Percentiles rank a stretch among this genome's conserved stretches.
Evolutionary conservation across 2,797 vertebrate species (phyloP).

Genomic region (Martes flavigula): DNA sequence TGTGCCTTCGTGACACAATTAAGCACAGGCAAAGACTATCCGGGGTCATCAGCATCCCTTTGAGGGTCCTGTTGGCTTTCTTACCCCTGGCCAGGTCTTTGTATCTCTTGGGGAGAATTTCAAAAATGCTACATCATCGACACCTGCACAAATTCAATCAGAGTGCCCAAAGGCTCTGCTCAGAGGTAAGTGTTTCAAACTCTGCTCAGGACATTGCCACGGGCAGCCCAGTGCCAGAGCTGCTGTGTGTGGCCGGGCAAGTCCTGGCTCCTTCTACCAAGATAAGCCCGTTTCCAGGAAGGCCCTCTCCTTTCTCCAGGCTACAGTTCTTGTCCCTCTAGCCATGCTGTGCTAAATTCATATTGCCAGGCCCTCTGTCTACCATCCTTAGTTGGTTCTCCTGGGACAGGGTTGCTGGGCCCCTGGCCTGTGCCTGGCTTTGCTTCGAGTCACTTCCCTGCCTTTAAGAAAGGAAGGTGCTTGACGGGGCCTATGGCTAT

Average conservation of each 20-base stretch:
- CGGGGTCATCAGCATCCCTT: neutral
- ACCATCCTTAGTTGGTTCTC: neutral
- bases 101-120: neutral
- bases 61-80: neutral
- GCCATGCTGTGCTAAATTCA: neutral
- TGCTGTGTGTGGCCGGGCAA: accelerated
- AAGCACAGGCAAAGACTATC: neutral
- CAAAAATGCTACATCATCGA: neutral
- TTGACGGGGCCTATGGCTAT: accelerated
- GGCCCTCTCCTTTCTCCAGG: too few relatives aligned
- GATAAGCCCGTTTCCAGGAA: accelerated
- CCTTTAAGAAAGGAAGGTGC: neutral
- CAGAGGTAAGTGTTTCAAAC: neutral
- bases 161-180: neutral
- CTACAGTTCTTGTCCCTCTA: neutral
- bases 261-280: neutral
- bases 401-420: neutral
- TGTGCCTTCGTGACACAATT: neutral
- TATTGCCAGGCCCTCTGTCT: neutral
- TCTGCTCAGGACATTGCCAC: neutral
- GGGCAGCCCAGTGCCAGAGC: neutral
- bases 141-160: neutral
- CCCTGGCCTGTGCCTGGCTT: neutral
- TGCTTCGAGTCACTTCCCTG: neutral
- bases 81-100: neutral